Evolutionary conservation across 2,113 vertebrate genomes (phyloP).

Genomic region (Aviceda subcristata): DNA sequence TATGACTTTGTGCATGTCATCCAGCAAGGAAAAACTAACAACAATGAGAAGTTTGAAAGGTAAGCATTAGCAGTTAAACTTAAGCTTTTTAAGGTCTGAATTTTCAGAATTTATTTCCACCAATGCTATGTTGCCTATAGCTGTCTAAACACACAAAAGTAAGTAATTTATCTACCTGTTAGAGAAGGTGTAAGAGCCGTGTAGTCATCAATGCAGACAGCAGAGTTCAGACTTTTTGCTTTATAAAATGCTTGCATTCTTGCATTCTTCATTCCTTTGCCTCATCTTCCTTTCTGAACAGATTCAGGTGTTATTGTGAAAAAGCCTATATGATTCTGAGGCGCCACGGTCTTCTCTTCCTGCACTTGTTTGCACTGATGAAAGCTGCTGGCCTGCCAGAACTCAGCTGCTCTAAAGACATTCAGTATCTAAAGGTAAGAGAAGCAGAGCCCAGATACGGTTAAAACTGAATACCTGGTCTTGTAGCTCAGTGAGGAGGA

Average conservation of each 20-base stretch:
- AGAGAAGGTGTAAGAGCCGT: neutral
- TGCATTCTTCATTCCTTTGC: neutral
- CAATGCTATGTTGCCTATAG: neutral
- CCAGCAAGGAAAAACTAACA: conserved; percentile 92
- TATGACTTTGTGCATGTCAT: conserved; percentile 98
- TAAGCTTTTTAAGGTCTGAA: neutral
- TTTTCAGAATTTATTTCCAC: neutral
- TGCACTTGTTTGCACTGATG: conserved; percentile 97
- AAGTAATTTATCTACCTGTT: neutral
- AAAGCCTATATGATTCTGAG: conserved; percentile 93
- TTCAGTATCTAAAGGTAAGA: conserved; percentile 95
- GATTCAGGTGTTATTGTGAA: conserved; percentile 94
- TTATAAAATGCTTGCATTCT: no score
- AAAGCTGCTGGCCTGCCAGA: conserved; percentile 95
- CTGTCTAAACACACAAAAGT: neutral
- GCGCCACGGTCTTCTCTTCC: conserved; percentile 90
- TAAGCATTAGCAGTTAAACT: conserved; percentile 10
- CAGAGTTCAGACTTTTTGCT: neutral
- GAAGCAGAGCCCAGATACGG: accelerated
- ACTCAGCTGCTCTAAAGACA: conserved; percentile 96
- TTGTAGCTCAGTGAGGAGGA: neutral
- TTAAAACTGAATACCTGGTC: neutral
- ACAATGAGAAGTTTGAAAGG: conserved; percentile 98
- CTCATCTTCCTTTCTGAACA: conserved; percentile 17
- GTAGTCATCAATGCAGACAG: neutral